Evolutionary conservation across 2,113 vertebrate genomes (phyloP), one percentile per base, ranked within the genome.

Genomic region (Acanthisitta chloris): DNA sequence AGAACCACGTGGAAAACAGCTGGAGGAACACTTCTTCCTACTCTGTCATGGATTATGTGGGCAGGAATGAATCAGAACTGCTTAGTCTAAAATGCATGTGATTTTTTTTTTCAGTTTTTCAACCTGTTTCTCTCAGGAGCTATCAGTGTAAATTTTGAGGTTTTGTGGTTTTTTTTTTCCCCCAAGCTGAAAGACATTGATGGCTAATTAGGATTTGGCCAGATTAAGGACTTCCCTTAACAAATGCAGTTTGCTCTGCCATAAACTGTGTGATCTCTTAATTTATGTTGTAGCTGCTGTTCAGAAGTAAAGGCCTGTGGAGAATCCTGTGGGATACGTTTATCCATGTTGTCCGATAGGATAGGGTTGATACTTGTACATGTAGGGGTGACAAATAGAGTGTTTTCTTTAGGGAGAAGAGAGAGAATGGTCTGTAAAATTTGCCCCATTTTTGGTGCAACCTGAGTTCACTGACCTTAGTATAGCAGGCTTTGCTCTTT

Each of bases 1-100:
- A 81, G 58, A 94, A 74, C 46, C 85, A 61, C 38, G 18, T 86
- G 88, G 79, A 62, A 90, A 95, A 88, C 71, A 82, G 66, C 81
- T 88, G 90, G 87, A 77, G 3, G 58, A 80, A 43, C 11, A 6
- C 62, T 65, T 95, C 76, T 64, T 86, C 72, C 86, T 54, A 36
- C 57, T 69, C 58, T 46, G 34, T 77, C 42, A 8, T 69, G 67
- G 55, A 64, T 88, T 88, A 66, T 36, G 46, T 31, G 65, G 21
- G 19, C 43, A 90, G 82, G 85, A 86, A 45, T 40, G n/a, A 92
- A 57, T 67, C 76, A 48, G 49, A 77, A 65, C 57, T 91, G 62
- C 71, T 81, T 86, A 59, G 82, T 85, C 77, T 85, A 76, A 83
- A 95, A 36, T 62, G 49, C 12, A 12, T n/a, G 19, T 64, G 18